Base-by-base conservation (phyloP, 2,797 vertebrate genomes). In the Cottoperca gobio region DNA sequence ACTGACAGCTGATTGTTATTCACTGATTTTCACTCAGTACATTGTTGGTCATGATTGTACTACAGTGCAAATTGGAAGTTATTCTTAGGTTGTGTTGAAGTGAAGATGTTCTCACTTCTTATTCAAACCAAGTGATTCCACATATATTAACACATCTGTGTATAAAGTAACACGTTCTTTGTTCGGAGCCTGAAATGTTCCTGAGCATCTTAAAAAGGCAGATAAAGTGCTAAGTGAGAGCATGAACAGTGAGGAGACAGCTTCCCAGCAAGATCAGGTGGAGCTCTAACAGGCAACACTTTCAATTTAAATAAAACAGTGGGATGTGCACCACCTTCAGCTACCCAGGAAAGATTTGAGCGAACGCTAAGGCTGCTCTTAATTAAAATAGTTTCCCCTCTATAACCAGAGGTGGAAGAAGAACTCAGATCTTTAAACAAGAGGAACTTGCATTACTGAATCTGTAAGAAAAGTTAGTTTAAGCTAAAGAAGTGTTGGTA, bases 181-280 rank as follows among this genome's bases (percentile, higher is more conserved):
- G 28, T 45, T 76, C 17, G 28, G 10, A 64, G 26, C 17, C 58
- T 59, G 45, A 43, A 70, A 78, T 61, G 50, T 42, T 61, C 37
- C 31, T 53, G 4, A 35, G 31, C 24, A 28, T 28, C 43, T 53
- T 19, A 17, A 58, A 17, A 58, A 74, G 45, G n/a, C 39, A 77
- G 74, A 67, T 74, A 62, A 53, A 4, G 26, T 19, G 24, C 40
- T 63, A 21, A n/a, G 7, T 62, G n/a, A n/a, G 24, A 4, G 55
- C 23, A 50, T 49, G 24, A 55, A 31, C 35, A 40, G 62, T 35
- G 37, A 43, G 24, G 49, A 52, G 9, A 31, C n/a, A 49, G 23
- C 40, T 66, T 67, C 26, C 6, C 33, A 60, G 2, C 57, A 61
- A 55, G 63, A 70, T 81, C 64, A 55, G 28, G 31, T 59, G 23